These are phyloP conservation scores for Bellardia bayeri DNA, from an alignment of 2,888 invertebrate genomes.

Conservation along the genomic window DNA sequence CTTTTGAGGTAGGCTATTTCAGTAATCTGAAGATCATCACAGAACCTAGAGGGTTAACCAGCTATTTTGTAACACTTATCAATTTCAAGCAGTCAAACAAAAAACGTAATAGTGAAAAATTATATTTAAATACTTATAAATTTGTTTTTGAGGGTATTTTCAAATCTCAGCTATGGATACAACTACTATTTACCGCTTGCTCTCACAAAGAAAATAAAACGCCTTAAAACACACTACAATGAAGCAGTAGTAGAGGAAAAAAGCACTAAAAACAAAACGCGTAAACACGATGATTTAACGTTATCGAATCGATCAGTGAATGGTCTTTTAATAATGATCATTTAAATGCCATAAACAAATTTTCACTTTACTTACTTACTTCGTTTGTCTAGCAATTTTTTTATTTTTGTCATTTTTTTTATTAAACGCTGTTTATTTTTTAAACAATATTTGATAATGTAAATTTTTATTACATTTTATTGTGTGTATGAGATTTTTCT, in stretches of 20 bases:
- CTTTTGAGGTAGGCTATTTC: no score
- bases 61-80: constrained; percentile 44
- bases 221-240: constrained; percentile 50
- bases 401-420: neutral
- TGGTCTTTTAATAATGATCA: constrained; percentile 73
- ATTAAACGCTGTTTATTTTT: neutral
- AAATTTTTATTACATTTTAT: neutral
- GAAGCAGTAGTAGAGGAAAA: constrained; percentile 5
- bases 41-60: constrained; percentile 31
- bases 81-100: constrained; percentile 7
- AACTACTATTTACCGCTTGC: constrained; percentile 23
- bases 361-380: constrained; percentile 67
- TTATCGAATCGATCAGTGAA: constrained; percentile 72
- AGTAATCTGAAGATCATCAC: neutral
- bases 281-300: constrained; percentile 73
- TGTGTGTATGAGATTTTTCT: neutral
- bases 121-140: constrained; percentile 61
- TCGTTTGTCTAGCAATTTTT: neutral
- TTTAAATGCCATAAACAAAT: constrained; percentile 73
- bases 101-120: constrained; percentile 61
- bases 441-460: constrained; percentile 44
- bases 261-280: constrained; percentile 50
- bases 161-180: constrained; percentile 44
- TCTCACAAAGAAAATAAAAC: neutral
- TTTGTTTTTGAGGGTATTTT: constrained; percentile 32